Evolutionary conservation across 2,113 vertebrate genomes (phyloP).

Genomic region (Odobenus rosmarus): DNA sequence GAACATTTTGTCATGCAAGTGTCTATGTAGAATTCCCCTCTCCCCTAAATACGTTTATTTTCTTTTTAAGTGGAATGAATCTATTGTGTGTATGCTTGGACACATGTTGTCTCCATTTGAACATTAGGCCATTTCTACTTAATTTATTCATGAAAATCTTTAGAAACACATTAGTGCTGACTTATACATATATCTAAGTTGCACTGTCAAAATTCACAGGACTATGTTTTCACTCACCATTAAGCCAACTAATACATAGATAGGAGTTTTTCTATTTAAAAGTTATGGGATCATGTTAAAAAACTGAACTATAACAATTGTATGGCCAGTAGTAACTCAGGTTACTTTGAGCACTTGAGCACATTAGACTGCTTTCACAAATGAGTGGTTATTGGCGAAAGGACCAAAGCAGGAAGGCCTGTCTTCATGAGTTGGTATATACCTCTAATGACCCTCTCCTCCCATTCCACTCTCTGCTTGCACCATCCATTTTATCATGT

Average conservation of each 20-base stretch:
- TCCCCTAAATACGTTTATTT: not conserved
- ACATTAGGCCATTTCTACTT: not conserved
- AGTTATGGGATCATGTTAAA: not conserved
- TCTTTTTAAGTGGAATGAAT: slow-evolving; percentile 10
- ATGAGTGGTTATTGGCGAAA: not conserved
- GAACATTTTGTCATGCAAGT: not conserved
- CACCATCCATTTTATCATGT: not conserved
- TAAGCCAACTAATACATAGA: not conserved
- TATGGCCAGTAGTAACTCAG: not conserved
- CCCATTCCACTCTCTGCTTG: not conserved
- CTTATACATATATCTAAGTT: not conserved
- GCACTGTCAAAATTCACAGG: not conserved
- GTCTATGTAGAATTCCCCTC: not conserved
- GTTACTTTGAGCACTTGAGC: not conserved
- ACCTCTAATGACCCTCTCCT: not conserved
- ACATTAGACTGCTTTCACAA: not conserved
- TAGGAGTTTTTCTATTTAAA: not conserved
- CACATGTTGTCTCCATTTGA: not conserved
- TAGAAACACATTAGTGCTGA: not conserved
- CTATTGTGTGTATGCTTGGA: not conserved
- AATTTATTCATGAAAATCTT: not conserved
- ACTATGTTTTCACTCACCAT: not conserved
- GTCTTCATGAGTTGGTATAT: not conserved
- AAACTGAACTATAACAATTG: not conserved
- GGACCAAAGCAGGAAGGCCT: not conserved